These are phyloP conservation scores for Drosophila pseudotakahashii DNA, from an alignment of 2,888 invertebrate species.

Conservation along the genomic window DNA sequence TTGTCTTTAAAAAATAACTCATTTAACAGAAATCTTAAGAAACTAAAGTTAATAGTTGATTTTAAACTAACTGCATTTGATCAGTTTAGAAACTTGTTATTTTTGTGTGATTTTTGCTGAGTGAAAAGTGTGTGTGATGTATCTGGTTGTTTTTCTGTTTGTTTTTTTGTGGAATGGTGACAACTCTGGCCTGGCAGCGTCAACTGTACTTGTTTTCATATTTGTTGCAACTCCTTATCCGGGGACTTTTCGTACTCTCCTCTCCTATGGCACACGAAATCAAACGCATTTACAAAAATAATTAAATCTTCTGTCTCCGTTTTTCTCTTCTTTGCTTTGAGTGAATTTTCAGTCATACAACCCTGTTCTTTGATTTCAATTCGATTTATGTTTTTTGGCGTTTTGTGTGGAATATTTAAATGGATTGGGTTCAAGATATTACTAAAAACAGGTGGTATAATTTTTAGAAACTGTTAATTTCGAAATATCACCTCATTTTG, in stretches of 20 bases:
- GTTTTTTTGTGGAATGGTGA: slow-evolving; percentile 47
- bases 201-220: slow-evolving; percentile 35
- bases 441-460: no score
- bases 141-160: slow-evolving; percentile 15
- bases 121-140: slow-evolving; percentile 31
- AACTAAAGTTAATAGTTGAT: slow-evolving; percentile 57
- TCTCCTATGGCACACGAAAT: slow-evolving; percentile 70
- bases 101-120: slow-evolving; percentile 43
- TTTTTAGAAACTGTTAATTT: neutral
- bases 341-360: slow-evolving; percentile 42
- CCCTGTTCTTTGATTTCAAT: slow-evolving; percentile 15
- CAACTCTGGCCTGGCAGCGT: slow-evolving; percentile 52
- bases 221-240: slow-evolving; percentile 15
- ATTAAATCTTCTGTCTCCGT: slow-evolving; percentile 27
- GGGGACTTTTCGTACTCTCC: slow-evolving; percentile 20
- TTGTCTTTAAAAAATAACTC: slow-evolving; percentile 61
- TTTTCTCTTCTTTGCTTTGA: slow-evolving; percentile 32
- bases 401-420: neutral
- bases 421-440: no score
- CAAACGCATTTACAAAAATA: slow-evolving; percentile 75
- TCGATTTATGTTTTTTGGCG: slow-evolving; percentile 1
- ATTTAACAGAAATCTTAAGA: slow-evolving; percentile 68
- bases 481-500: neutral
- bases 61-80: slow-evolving; percentile 61
- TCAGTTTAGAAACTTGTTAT: slow-evolving; percentile 46